Evolutionary conservation across 2,113 vertebrate species (phyloP).

Genomic region (Muscicapa adusta): DNA sequence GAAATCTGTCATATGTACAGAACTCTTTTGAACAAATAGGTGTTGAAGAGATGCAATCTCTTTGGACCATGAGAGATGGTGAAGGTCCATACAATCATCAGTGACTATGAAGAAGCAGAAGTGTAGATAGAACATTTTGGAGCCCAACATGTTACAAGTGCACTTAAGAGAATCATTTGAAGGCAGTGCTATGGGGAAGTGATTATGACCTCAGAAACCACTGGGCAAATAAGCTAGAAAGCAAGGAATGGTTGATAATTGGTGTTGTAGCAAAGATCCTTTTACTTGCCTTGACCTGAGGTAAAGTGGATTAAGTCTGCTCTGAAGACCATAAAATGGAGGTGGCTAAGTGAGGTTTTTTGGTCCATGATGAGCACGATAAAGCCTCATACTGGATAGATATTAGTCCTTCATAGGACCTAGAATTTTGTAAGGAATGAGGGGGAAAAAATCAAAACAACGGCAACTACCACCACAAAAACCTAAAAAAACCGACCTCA

Average conservation of each 20-base stretch:
- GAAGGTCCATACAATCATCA: background rate
- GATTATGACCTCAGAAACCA: background rate
- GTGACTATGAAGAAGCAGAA: background rate
- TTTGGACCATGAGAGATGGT: background rate
- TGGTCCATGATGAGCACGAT: background rate
- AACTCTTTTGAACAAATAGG: background rate
- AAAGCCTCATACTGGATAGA: background rate
- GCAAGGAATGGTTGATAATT: background rate
- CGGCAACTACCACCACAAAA: background rate
- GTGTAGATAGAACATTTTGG: background rate
- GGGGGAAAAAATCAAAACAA: background rate
- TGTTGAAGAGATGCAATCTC: background rate
- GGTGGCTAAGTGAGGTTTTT: background rate
- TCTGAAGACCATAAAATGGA: background rate
- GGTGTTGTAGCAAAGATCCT: background rate
- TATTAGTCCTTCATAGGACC: background rate
- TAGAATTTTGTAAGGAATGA: background rate
- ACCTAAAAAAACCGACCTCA: background rate
- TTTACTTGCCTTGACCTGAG: background rate
- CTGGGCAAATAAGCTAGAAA: background rate
- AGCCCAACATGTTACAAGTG: background rate
- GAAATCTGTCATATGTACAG: background rate
- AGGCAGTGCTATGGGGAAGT: background rate
- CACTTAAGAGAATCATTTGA: background rate
- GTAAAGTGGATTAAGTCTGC: background rate